Base-by-base conservation (phyloP, 2,888 invertebrate genomes). In the Piscicola geometra region DNA sequence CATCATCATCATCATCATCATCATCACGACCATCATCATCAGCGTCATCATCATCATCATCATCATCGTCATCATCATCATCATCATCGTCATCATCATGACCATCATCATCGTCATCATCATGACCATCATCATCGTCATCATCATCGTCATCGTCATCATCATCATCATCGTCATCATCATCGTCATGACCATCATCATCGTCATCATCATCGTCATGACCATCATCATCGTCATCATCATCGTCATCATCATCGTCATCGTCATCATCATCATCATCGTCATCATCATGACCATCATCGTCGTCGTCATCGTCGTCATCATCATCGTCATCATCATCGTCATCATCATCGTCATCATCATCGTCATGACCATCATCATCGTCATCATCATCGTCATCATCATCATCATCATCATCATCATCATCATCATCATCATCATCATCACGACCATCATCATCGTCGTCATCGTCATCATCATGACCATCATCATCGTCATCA, bases 1-100 rank as follows among this genome's bases (percentile, higher is more conserved):
- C 64, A 64, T 64, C 64, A 30, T 98, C 75, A 91, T 96, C 79
- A 90, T 98, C 72, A 90, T 96, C 79, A 91, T 92, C 60, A 89
- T 91, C 64, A 30, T 64, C 64, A 64, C 21, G 9, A 30, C 21
- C 64, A 64, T 64, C 64, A 30, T 18, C 64, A 64, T 64, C 64
- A 64, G 3, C 64, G 21, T 64, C 64, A 64, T 64, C 64, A 64
- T 64, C 64, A 64, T 64, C 64, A 64, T 64, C 64, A 64, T 64
- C 64, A 64, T 64, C 64, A 64, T 64, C 64, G 21, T 64, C 64
- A 64, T 64, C 64, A 64, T 64, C 64, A 64, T 64, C 64, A 64
- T 64, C 64, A 64, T 64, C 64, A 64, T 64, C 64, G 21, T 64
- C 64, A 64, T 64, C 64, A 64, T 64, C 64, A 64, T 64, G 9